Evolutionary conservation across 2,888 invertebrate genomes (phyloP).

Genomic region (Lasioglossum leucozonium): DNA sequence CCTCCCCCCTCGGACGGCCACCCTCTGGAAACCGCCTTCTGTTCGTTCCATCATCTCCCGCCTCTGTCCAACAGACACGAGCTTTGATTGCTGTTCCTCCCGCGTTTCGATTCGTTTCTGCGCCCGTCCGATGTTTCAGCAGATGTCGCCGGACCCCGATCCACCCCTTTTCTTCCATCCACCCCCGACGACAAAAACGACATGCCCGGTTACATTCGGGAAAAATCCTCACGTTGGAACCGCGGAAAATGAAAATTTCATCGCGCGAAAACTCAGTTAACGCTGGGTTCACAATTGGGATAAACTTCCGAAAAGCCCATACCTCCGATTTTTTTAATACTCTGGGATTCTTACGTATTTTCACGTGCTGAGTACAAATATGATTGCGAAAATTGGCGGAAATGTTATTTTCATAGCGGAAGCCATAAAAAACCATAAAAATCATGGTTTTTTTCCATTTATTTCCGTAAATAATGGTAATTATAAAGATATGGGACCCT

Average conservation of each 20-base stretch:
- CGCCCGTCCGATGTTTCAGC: conserved; percentile 57
- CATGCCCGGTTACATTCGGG: neutral
- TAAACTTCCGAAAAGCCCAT: too few relatives aligned
- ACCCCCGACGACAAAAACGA: neutral
- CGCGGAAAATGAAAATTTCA: conserved; percentile 49
- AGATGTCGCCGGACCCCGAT: conserved; percentile 59
- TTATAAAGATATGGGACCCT: too few relatives aligned
- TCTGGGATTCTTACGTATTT: too few relatives aligned
- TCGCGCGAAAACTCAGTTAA: neutral
- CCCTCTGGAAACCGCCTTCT: neutral
- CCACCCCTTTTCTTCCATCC: neutral
- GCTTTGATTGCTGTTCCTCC: conserved; percentile 40
- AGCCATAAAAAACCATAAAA: too few relatives aligned
- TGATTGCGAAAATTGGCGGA: too few relatives aligned
- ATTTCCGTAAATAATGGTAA: too few relatives aligned
- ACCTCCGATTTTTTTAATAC: too few relatives aligned
- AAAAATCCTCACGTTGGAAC: conserved; percentile 14
- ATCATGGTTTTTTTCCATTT: too few relatives aligned
- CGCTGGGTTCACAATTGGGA: too few relatives aligned
- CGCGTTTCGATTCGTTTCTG: conserved; percentile 27
- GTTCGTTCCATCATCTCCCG: conserved; percentile 33
- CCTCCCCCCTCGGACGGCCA: neutral
- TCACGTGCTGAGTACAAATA: too few relatives aligned
- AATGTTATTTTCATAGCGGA: too few relatives aligned
- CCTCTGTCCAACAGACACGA: conserved; percentile 37